Conservation (phyloP, 2,888 invertebrate species). For the Charanyca ferruginea region DNA sequence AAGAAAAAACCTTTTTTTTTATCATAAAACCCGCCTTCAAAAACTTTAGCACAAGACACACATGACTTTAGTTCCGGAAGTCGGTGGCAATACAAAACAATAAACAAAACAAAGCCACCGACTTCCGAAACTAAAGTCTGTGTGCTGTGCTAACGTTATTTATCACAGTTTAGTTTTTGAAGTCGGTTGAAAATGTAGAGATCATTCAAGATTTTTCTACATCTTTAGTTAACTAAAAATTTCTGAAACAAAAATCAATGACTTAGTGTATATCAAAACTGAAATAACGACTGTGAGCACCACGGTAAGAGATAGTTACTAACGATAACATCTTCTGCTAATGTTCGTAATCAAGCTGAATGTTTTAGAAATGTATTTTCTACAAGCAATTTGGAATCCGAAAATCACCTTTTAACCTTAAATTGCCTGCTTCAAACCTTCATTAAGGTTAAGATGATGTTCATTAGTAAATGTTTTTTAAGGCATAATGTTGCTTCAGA, state of each 20-base stretch:
- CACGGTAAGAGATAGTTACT: slow-evolving; percentile 10
- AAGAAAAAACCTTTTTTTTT: too few species aligned
- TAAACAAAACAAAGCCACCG: too few species aligned
- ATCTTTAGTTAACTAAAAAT: too few species aligned
- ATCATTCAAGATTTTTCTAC: too few species aligned
- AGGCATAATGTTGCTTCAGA: slow-evolving; percentile 21
- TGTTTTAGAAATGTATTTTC: slow-evolving; percentile 61
- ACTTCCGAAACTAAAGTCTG: too few species aligned
- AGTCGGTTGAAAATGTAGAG: too few species aligned
- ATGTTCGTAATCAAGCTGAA: slow-evolving; percentile 53
- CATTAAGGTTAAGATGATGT: slow-evolving; percentile 56
- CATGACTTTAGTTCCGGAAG: too few species aligned
- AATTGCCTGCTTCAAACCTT: slow-evolving; percentile 66
- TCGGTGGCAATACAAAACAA: too few species aligned
- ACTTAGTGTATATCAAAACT: not conserved
- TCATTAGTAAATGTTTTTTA: slow-evolving; percentile 37
- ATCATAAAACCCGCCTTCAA: too few species aligned
- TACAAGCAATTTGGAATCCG: slow-evolving; percentile 67
- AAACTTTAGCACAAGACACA: too few species aligned
- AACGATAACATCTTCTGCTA: slow-evolving; percentile 42
- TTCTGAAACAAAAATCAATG: not conserved
- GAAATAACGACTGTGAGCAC: not conserved
- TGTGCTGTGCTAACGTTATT: too few species aligned
- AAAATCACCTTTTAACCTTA: slow-evolving; percentile 65
- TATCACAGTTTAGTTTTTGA: too few species aligned